phyloP scores from a whole-genome alignment of 2,888 invertebrate genomes.

The Ectemnius lituratus region DNA sequence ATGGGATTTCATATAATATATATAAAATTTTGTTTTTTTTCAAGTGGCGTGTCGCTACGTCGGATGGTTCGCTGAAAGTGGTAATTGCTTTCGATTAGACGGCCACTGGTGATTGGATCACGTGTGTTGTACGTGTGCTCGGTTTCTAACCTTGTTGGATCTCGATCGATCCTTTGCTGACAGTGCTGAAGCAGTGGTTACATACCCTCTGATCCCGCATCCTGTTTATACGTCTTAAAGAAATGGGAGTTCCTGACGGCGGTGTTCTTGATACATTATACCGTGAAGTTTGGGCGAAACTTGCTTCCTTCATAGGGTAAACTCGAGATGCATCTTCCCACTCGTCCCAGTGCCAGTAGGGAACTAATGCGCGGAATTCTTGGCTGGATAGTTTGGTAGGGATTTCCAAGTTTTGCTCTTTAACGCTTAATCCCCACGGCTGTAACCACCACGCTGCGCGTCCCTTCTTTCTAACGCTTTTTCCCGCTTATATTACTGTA shows the following conservation, averaged over 20 bases:
- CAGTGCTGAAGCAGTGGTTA: conserved; percentile 43
- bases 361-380: conserved; percentile 1
- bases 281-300: neutral
- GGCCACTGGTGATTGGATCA: conserved; percentile 36
- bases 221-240: neutral
- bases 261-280: neutral
- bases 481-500: neutral
- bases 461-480: neutral
- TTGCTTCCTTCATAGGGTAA: neutral
- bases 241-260: neutral
- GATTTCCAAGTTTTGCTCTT: neutral
- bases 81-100: conserved; percentile 60
- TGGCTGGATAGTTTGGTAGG: neutral
- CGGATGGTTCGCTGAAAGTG: conserved; percentile 66
- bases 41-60: conserved; percentile 51
- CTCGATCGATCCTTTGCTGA: neutral
- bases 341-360: neutral
- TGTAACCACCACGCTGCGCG: neutral
- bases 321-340: neutral
- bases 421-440: conserved; percentile 1
- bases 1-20: conserved; percentile 19
- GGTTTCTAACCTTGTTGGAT: conserved; percentile 19
- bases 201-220: neutral
- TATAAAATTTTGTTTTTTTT: conserved; percentile 11
- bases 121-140: conserved; percentile 48